These are phyloP conservation scores for Sebastes nivosus DNA, from an alignment of 2,797 vertebrate species.

Conservation along the genomic window DNA sequence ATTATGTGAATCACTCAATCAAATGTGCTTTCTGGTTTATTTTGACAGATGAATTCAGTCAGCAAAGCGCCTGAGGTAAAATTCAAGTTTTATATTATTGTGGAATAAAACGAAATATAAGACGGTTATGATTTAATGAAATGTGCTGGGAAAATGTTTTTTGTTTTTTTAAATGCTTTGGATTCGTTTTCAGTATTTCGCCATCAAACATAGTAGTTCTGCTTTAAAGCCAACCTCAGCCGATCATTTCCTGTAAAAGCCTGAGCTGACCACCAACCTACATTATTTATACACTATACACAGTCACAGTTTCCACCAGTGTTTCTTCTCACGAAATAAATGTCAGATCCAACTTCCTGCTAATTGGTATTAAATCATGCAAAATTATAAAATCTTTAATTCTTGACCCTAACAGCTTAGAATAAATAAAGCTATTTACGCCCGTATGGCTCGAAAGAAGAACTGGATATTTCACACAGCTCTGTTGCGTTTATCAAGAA, in stretches of 20 bases:
- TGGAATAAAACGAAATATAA: fast-evolving
- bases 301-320: conserved; percentile 47
- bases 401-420: background rate
- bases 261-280: conserved; percentile 47
- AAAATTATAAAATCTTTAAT: background rate
- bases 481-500: background rate
- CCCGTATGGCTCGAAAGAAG: background rate
- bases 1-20: background rate
- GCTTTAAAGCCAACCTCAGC: background rate
- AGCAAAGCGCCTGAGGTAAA: conserved; percentile 42
- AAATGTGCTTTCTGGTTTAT: background rate
- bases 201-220: background rate
- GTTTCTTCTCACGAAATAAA: background rate
- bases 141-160: no score
- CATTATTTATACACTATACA: conserved; percentile 18
- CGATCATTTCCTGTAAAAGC: conserved; percentile 54
- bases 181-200: background rate
- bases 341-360: conserved; percentile 30
- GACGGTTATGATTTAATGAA: background rate
- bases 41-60: conserved; percentile 24
- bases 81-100: background rate
- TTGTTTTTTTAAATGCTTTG: background rate
- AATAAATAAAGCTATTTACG: background rate
- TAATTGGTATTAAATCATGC: background rate
- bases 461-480: background rate